A percentile compares a stretch with the other conserved stretches of the same genome.
Evolutionary conservation across 2,888 invertebrate genomes (phyloP).

Genomic region (Carabus problematicus): DNA sequence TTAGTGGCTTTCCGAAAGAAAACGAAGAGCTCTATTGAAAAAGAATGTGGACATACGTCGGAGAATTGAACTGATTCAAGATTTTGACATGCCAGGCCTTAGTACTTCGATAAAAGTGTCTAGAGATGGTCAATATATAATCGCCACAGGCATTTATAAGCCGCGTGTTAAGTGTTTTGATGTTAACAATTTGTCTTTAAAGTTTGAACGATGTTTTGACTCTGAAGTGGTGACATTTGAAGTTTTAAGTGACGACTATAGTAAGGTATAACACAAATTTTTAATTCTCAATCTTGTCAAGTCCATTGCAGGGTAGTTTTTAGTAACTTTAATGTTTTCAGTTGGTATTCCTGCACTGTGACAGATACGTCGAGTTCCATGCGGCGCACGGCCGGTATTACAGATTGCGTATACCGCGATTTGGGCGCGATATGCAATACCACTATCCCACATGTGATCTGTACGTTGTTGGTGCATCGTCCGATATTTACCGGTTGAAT

Average conservation of each 20-base stretch:
- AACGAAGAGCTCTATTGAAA: conserved; percentile 80
- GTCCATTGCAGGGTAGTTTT: too few species aligned
- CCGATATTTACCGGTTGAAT: conserved; percentile 94
- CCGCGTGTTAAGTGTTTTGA: conserved; percentile 96
- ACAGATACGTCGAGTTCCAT: conserved; percentile 95
- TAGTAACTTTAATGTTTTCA: conserved; percentile 58
- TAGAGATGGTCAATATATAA: conserved; percentile 89
- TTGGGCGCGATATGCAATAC: conserved; percentile 93
- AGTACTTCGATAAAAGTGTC: conserved; percentile 86
- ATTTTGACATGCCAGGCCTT: conserved; percentile 98
- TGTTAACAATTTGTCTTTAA: conserved; percentile 92
- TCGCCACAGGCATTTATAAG: conserved; percentile 95
- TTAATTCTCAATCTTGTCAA: conserved; percentile 34
- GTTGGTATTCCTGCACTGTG: conserved; percentile 88
- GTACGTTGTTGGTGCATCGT: conserved; percentile 85
- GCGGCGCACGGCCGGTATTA: conserved; percentile 92
- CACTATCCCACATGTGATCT: conserved; percentile 91
- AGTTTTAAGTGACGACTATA: conserved; percentile 93
- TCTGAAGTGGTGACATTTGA: conserved; percentile 95
- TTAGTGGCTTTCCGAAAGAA: conserved; percentile 87
- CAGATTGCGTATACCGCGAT: conserved; percentile 89
- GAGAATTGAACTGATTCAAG: conserved; percentile 96
- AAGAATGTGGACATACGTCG: conserved; percentile 90
- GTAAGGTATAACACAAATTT: conserved; percentile 72
- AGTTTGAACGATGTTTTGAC: conserved; percentile 98